Evolutionary conservation across 2,888 invertebrate genomes (phyloP).

Genomic region (Autographa pulchrina): DNA sequence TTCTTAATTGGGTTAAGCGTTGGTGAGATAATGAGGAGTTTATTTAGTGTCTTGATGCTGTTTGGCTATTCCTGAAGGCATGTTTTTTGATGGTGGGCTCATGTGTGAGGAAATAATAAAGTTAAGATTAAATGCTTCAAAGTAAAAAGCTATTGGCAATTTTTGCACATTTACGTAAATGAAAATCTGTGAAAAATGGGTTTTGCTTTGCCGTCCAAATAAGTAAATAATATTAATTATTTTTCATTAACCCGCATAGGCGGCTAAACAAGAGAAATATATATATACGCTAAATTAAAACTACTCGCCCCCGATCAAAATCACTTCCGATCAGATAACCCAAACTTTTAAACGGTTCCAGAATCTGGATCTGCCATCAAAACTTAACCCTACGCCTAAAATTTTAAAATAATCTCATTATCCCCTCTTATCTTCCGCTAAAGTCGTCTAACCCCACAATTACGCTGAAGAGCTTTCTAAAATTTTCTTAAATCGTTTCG

Average conservation of each 20-base stretch:
- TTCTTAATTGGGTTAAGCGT: slow-evolving; percentile 38
- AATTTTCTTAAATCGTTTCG: slow-evolving; percentile 28
- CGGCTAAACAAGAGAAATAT: not conserved
- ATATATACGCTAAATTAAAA: not conserved
- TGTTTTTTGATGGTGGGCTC: no score
- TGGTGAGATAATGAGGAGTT: slow-evolving; percentile 1
- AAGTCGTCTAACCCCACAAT: slow-evolving; percentile 22
- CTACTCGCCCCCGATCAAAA: not conserved
- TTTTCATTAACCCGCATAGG: no score
- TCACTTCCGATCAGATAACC: not conserved
- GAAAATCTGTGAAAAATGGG: no score
- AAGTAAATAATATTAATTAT: not conserved
- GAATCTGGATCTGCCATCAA: not conserved
- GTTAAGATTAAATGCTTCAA: no score
- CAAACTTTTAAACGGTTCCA: slow-evolving; percentile 12
- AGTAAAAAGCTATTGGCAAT: no score
- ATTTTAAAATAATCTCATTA: slow-evolving; percentile 26
- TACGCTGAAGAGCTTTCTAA: slow-evolving; percentile 24
- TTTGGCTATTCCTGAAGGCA: not conserved
- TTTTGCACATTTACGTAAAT: no score
- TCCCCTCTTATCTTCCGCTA: slow-evolving; percentile 18
- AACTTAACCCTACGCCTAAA: slow-evolving; percentile 16
- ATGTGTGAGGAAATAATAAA: not conserved
- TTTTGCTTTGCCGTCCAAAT: not conserved
- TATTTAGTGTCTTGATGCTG: not conserved